Conservation (phyloP, 2,113 vertebrate genomes). For the Pycnonotus jocosus region DNA sequence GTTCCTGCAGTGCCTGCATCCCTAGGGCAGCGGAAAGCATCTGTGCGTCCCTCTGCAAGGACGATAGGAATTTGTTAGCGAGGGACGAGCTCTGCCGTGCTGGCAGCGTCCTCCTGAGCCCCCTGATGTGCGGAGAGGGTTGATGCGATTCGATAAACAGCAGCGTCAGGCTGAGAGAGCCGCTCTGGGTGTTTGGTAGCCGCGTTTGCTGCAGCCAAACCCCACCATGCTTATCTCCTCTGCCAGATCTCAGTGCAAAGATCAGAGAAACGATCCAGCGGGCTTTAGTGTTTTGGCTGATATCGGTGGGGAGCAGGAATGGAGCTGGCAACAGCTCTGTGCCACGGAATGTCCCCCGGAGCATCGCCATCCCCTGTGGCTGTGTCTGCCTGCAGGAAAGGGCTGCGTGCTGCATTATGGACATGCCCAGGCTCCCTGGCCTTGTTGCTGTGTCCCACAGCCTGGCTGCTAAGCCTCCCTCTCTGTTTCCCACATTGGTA, state of each 20-base stretch:
- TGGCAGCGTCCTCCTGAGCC: neutral
- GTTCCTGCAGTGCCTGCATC: neutral
- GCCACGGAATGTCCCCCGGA: accelerated
- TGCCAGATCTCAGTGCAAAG: neutral
- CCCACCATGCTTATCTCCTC: neutral
- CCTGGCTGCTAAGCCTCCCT: neutral
- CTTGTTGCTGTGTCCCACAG: neutral
- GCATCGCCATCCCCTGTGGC: neutral
- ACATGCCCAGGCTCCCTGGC: neutral
- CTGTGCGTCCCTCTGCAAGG: neutral
- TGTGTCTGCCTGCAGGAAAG: neutral
- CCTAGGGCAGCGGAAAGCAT: neutral
- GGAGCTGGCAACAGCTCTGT: neutral
- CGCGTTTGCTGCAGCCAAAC: neutral
- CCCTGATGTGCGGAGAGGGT: neutral
- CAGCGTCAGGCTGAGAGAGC: neutral
- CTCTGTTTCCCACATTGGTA: neutral
- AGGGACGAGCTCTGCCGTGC: neutral
- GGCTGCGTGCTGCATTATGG: accelerated
- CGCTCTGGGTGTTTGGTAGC: neutral
- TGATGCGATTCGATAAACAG: neutral
- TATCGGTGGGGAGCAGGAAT: neutral
- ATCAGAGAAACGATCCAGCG: neutral
- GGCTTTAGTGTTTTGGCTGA: neutral
- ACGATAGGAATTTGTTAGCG: neutral